Evolutionary conservation across 2,113 vertebrate species (phyloP).

Genomic region (Scomber japonicus): DNA sequence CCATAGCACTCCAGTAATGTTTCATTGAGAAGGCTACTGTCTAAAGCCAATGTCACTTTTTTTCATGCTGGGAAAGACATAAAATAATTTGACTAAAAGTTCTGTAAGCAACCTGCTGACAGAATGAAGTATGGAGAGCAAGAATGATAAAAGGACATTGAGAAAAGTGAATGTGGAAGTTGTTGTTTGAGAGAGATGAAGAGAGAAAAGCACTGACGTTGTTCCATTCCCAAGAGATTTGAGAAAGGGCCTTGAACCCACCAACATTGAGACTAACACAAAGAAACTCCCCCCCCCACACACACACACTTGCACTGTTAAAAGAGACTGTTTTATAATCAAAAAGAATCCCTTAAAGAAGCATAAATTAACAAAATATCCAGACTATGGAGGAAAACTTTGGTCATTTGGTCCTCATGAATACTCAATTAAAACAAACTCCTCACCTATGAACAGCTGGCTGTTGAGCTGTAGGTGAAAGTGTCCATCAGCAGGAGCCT

Average conservation of each 20-base stretch:
- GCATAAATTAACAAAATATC: not conserved
- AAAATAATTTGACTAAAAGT: constrained; percentile 4
- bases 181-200: not conserved
- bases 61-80: not conserved
- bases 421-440: not conserved
- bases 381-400: no score
- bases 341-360: not conserved
- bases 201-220: not conserved
- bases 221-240: not conserved
- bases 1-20: not conserved
- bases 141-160: not conserved
- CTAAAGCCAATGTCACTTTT: not conserved
- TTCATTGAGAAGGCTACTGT: not conserved
- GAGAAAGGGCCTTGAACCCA: not conserved
- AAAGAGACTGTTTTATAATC: no score
- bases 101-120: constrained; percentile 9
- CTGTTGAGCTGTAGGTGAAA: constrained; percentile 95
- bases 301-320: not conserved
- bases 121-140: not conserved
- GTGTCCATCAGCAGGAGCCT: constrained; percentile 90
- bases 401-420: not conserved
- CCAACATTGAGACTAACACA: not conserved
- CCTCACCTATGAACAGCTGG: constrained; percentile 93
- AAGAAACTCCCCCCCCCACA: not conserved
- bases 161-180: not conserved